A percentile compares a stretch with the other conserved stretches of the same genome.
Evolutionary conservation across 2,888 invertebrate genomes (phyloP).

Genomic region (Stenodera caucasica): DNA sequence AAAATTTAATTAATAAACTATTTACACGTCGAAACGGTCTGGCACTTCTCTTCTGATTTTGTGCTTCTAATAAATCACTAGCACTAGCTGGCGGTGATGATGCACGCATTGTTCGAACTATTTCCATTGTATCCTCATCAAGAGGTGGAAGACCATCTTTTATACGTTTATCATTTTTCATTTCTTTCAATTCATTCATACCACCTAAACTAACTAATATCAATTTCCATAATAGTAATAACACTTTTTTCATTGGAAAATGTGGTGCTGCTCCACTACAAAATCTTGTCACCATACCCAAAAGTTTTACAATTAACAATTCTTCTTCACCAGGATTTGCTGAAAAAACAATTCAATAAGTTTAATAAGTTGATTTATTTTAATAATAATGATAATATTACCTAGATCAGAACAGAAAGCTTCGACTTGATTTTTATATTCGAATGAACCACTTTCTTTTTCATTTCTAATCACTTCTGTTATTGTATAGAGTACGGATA

Average conservation of each 20-base stretch:
- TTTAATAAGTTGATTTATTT: neutral
- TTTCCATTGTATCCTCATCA: constrained; percentile 92
- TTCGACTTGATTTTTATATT: constrained; percentile 58
- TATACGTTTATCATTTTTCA: constrained; percentile 72
- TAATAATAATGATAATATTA: constrained; percentile 16
- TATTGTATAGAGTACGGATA: constrained; percentile 92
- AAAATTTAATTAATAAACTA: neutral
- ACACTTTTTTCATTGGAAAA: constrained; percentile 98
- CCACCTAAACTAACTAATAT: constrained; percentile 92
- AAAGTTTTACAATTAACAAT: constrained; percentile 80
- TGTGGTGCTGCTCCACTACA: constrained; percentile 95
- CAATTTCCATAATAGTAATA: constrained; percentile 94
- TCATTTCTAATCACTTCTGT: constrained; percentile 90
- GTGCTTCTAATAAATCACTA: constrained; percentile 83
- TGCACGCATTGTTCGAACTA: constrained; percentile 91
- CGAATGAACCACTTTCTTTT: constrained; percentile 54
- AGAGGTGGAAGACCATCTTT: constrained; percentile 73
- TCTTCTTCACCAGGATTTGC: constrained; percentile 73
- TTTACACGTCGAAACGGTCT: constrained; percentile 69
- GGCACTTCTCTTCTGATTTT: constrained; percentile 75
- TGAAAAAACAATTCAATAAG: constrained; percentile 26
- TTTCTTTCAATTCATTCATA: constrained; percentile 75
- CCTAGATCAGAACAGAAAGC: constrained; percentile 63
- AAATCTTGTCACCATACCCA: constrained; percentile 95
- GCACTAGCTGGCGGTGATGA: constrained; percentile 94